Evolutionary conservation across 2,113 vertebrate genomes (phyloP).

Genomic region (Dryoscopus gambensis): DNA sequence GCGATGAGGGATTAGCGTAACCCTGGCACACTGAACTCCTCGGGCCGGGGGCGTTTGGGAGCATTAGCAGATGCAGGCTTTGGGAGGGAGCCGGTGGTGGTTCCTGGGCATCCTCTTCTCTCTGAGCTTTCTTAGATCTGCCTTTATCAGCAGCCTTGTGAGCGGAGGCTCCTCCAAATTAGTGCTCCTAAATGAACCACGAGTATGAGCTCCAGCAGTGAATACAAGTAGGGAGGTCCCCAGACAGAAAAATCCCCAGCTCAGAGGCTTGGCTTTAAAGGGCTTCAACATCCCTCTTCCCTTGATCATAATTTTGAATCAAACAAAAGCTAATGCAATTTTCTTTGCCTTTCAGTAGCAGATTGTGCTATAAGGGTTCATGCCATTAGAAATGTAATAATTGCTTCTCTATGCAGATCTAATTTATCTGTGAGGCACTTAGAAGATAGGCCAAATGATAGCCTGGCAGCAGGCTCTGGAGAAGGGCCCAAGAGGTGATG

Average conservation of each 20-base stretch:
- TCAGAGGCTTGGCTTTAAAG: not conserved
- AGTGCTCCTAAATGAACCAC: not conserved
- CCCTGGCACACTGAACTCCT: constrained; percentile 37
- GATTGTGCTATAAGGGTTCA: constrained; percentile 23
- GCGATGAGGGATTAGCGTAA: constrained; percentile 33
- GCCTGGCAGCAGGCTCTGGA: not conserved
- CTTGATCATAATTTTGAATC: constrained; percentile 40
- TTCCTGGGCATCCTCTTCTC: not conserved
- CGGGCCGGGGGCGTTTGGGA: not conserved
- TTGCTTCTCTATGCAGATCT: constrained; percentile 53
- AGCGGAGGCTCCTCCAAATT: not conserved
- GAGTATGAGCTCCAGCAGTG: not conserved
- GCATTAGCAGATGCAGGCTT: not conserved
- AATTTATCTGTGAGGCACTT: constrained; percentile 53
- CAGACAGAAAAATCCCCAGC: not conserved
- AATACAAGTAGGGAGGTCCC: not conserved
- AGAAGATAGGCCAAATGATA: constrained; percentile 39
- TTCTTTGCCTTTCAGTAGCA: constrained; percentile 42
- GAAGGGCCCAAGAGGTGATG: constrained; percentile 9
- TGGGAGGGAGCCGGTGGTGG: not conserved
- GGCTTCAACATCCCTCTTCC: not conserved
- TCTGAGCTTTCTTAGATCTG: not conserved
- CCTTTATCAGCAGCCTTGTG: not conserved
- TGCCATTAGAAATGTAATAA: constrained; percentile 62
- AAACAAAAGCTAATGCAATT: constrained; percentile 61